Conservation (phyloP, 2,113 vertebrate species). For the Syngnathoides biaculeatus region DNA sequence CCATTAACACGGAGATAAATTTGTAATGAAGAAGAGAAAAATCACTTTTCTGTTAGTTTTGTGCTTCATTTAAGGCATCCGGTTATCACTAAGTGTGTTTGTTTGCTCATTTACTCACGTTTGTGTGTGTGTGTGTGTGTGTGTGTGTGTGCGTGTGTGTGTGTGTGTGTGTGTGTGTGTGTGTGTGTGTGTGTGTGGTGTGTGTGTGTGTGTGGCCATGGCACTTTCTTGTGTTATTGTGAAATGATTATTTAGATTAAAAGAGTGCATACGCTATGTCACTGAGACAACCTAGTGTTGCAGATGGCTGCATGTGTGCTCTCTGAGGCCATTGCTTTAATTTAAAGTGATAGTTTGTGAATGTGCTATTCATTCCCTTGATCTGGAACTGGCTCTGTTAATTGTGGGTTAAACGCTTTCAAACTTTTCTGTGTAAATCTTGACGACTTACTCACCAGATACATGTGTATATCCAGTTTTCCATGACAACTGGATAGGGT, state of each 20-base stretch:
- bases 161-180: constrained; percentile 8
- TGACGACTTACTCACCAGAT: too few relatives aligned
- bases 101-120: not conserved
- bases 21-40: constrained; percentile 73
- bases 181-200: constrained; percentile 27
- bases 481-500: too few relatives aligned
- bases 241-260: constrained; percentile 46
- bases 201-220: constrained; percentile 26
- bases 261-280: constrained; percentile 23
- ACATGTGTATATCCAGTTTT: too few relatives aligned
- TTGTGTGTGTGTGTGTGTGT: constrained; percentile 6
- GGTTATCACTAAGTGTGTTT: constrained; percentile 54
- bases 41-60: constrained; percentile 68
- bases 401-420: too few relatives aligned
- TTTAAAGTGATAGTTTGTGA: constrained; percentile 14
- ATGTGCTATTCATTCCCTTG: constrained; percentile 62
- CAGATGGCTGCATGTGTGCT: constrained; percentile 12
- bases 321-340: not conserved
- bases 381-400: constrained; percentile 67
- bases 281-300: constrained; percentile 5
- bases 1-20: constrained; percentile 76
- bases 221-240: constrained; percentile 27
- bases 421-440: too few relatives aligned
- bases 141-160: not conserved
- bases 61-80: constrained; percentile 70